Base-by-base conservation (phyloP, 2,113 vertebrate genomes). In the Ageneiosus marmoratus region DNA sequence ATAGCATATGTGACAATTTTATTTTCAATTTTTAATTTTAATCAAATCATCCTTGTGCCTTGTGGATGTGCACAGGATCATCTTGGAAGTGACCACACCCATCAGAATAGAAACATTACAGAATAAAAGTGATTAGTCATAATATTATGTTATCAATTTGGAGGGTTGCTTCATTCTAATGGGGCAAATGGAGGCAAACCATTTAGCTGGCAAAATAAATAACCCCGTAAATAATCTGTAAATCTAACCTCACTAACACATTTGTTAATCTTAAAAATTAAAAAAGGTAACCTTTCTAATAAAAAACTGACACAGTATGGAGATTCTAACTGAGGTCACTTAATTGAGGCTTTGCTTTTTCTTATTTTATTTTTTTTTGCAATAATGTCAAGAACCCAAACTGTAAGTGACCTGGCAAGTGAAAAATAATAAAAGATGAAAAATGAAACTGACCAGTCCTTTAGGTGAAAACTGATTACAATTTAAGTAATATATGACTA, bases 321-420 rank as follows among this genome's bases (percentile, higher is more conserved):
- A 99, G 97, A 97, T 95, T 94, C 94, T 92, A 94, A 95, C 94
- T 95, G 95, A 97, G 97, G 96, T 98, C 97, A 99, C 97, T 96
- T 97, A 94, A 95, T 96, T 97, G 94, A 93, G 88, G 83, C 90
- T 91, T 93, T 88, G 55, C 67, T 87, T 87, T 91, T 32, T 50
- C 12, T 89, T 91, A 86, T 65, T 48, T 78, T 67, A 51, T 63
- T 82, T 76, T 62, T 27, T 20, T 51, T 67, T 74, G 58, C 37
- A 81, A 88, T 86, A 88, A 87, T 87, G 79, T 77, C 80, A 86
- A 92, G 89, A 95, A 93, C 93, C 94, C 90, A 94, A 89, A 97
- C 94, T 95, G 94, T 95, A 97, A 98, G 97, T 98, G 98, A 98
- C 97, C 97, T 96, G 94, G 92, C 93, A 93, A 91, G 91, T 63